phyloP scores from a whole-genome alignment of 2,888 invertebrate genomes.

The Polylopha cassiicola region DNA sequence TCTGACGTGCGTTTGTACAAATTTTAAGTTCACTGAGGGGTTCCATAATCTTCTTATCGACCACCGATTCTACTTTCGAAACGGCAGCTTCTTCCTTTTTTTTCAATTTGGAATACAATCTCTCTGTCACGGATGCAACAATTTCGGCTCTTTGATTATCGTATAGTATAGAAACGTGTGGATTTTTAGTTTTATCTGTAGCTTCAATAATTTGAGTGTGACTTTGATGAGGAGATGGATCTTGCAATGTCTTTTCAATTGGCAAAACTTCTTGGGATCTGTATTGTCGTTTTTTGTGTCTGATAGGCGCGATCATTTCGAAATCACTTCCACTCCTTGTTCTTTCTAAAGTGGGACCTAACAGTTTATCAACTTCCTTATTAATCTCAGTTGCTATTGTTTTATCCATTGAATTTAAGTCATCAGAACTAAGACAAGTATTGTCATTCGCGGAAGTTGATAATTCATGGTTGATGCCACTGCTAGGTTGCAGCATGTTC shows the following conservation, averaged over 20 bases:
- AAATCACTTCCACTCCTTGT: constrained; percentile 65
- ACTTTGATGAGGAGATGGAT: constrained; percentile 39
- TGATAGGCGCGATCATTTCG: constrained; percentile 55
- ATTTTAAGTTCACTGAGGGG: constrained; percentile 74
- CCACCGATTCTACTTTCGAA: constrained; percentile 55
- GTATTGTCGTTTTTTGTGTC: constrained; percentile 61
- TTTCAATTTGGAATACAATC: constrained; percentile 78
- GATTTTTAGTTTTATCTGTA: constrained; percentile 34
- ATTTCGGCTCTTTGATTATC: constrained; percentile 80
- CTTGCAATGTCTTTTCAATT: constrained; percentile 37
- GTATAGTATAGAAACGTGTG: constrained; percentile 51
- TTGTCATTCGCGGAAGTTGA: constrained; percentile 52
- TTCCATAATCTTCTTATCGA: constrained; percentile 63
- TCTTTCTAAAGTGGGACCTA: constrained; percentile 60
- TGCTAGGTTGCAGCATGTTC: constrained; percentile 46
- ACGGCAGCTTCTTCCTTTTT: constrained; percentile 70
- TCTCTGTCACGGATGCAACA: constrained; percentile 82
- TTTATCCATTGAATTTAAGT: constrained; percentile 48
- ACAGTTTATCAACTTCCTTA: constrained; percentile 62
- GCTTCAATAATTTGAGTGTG: constrained; percentile 36
- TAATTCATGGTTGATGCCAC: constrained; percentile 49
- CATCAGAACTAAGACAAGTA: constrained; percentile 58
- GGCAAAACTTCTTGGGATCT: constrained; percentile 67
- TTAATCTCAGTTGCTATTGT: constrained; percentile 54
- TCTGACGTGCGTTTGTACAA: constrained; percentile 77